A percentile compares a stretch with the other conserved stretches of the same genome.
Evolutionary conservation across 37 sponge, comb jelly and placozoan genomes (phyloP).

Genomic region (Oscarella lobularis): DNA sequence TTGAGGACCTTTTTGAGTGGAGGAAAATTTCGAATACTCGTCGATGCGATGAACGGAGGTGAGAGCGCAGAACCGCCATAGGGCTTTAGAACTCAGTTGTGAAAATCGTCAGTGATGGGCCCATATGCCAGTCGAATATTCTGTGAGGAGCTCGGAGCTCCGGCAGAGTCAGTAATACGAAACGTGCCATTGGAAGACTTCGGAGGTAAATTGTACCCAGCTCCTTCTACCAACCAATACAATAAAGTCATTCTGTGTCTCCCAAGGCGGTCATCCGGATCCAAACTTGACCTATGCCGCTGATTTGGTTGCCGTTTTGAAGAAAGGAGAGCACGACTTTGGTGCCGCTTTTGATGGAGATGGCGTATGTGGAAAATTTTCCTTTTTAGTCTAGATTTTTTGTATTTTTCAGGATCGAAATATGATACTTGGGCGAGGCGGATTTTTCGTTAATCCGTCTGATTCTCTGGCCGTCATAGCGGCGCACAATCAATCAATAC

Average conservation of each 20-base stretch:
- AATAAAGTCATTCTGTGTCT: background rate
- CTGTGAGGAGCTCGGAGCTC: slow-evolving; percentile 9
- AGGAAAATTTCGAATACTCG: background rate
- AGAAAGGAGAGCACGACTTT: slow-evolving; percentile 15
- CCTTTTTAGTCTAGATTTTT: background rate
- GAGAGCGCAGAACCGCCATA: background rate
- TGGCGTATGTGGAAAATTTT: background rate
- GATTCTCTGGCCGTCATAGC: slow-evolving; percentile 6
- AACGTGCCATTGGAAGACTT: background rate
- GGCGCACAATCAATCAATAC: slow-evolving; percentile 15
- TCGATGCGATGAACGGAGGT: slow-evolving; percentile 5
- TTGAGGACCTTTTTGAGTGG: background rate
- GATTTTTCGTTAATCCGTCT: slow-evolving; percentile 19
- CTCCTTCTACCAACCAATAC: background rate
- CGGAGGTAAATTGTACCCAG: background rate
- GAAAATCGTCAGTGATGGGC: slow-evolving; percentile 5
- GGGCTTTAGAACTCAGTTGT: background rate
- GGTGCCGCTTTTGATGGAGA: slow-evolving; percentile 9
- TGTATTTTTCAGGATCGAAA: slow-evolving; percentile 13
- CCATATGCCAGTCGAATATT: background rate
- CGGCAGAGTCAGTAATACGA: background rate
- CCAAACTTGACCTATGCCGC: slow-evolving; percentile 22
- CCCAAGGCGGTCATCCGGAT: slow-evolving; percentile 12
- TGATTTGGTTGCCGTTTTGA: slow-evolving; percentile 10
- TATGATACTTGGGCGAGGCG: slow-evolving; percentile 27